Percentiles rank a stretch among this genome's conserved stretches.
Conservation (phyloP, 2,113 vertebrate species). For the Poeciliopsis retropinna region DNA sequence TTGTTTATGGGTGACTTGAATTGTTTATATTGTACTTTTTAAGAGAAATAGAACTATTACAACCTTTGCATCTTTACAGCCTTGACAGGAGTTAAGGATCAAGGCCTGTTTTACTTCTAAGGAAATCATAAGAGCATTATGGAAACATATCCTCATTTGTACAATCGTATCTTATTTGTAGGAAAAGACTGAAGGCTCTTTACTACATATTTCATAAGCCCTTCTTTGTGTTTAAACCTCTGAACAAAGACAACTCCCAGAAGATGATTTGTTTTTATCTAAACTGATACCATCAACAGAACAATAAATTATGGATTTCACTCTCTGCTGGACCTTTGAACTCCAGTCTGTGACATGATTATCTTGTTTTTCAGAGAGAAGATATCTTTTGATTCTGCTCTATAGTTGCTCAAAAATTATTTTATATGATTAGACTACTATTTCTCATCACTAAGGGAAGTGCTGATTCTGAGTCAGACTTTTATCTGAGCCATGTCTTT, state of each 20-base stretch:
- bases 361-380: neutral
- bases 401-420: neutral
- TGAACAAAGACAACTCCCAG: neutral
- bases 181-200: neutral
- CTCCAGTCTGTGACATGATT: slow-evolving; percentile 1
- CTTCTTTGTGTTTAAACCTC: neutral
- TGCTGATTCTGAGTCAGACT: neutral
- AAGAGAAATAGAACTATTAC: neutral
- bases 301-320: slow-evolving; percentile 16
- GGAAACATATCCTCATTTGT: neutral
- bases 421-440: neutral
- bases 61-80: neutral
- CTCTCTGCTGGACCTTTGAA: slow-evolving; percentile 46
- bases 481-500: neutral
- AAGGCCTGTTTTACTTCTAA: neutral
- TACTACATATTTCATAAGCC: neutral
- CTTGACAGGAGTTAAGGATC: neutral
- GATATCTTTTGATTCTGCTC: neutral
- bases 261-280: neutral
- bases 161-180: slow-evolving; percentile 15
- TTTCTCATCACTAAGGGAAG: neutral
- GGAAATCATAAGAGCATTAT: neutral
- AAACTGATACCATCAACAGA: neutral
- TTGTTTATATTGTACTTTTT: neutral
- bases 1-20: too few relatives aligned